Percentiles rank a stretch among this genome's conserved stretches.
These are phyloP conservation scores for Upupa epops DNA, from an alignment of 2,113 vertebrate species.

Conservation along the genomic window DNA sequence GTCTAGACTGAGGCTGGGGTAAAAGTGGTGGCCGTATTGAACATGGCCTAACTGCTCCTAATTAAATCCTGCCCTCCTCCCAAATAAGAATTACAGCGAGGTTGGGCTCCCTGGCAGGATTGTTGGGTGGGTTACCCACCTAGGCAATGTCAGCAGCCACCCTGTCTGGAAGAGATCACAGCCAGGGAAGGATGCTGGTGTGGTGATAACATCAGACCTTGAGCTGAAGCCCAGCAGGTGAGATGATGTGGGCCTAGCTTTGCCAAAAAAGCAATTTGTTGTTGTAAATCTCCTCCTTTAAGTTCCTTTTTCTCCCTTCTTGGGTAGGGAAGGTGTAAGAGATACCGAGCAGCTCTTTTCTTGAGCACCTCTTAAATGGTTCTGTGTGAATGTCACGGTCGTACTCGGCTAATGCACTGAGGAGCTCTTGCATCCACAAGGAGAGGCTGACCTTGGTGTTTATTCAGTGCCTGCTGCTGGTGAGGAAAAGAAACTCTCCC, in stretches of 20 bases:
- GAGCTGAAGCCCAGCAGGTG: constrained; percentile 24
- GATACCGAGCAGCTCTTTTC: background rate
- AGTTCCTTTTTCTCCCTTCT: no score
- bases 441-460: background rate
- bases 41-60: background rate
- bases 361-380: background rate
- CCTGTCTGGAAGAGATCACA: background rate
- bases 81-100: background rate
- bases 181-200: background rate
- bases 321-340: background rate
- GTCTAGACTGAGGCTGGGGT: background rate
- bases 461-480: background rate
- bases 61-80: background rate
- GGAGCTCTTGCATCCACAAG: background rate
- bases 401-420: background rate
- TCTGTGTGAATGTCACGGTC: background rate
- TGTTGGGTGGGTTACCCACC: background rate
- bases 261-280: background rate
- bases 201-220: background rate
- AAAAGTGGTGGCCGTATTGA: background rate
- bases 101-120: no score
- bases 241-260: background rate
- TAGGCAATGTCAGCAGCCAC: background rate
- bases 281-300: no score
- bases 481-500: background rate